Evolutionary conservation across 2,113 vertebrate genomes (phyloP), one percentile per base, ranked within the genome.

Genomic region (Andinoacara biseriatus): DNA sequence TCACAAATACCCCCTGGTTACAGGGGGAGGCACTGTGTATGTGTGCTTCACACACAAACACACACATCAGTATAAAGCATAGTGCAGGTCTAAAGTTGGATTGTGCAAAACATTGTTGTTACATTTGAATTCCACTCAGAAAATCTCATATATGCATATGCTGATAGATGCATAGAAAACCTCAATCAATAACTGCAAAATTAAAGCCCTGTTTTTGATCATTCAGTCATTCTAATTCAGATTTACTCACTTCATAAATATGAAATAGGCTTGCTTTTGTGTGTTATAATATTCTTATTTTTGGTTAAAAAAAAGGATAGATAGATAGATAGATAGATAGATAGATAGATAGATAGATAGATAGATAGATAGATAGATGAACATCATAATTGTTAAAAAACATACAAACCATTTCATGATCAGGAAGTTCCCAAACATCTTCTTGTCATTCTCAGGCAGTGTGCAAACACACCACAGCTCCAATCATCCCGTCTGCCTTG

Each of bases 1-100:
- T 93, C 95, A 92, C 65, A 94, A 94, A 96, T 94, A 94, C 94
- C 96, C 96, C 84, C 94, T 90, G 94, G 96, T 95, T 89, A 95
- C 57, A 22, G 54, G 87, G 52, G 90, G 60, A 85, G 80, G 58
- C 29, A 87, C 65, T 84, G 15, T 72, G 58, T 20, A 18, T 86
- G 74, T 67, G 76, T 76, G 61, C 43, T 26, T 59, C 58, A 63
- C 18, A 58, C 7, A 52, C 13, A 54, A 40, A 65, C 54, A 17
- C 60, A 17, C 56, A 4, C 67, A 75, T 46, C 52, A 9, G 63
- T 20, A 49, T 52, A 74, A 49, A 83, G 38, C 56, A 61, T 10
- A 54, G 10, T 33, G 4, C 52, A 59, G 22, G 14, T 33, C 60
- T 22, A 63, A 74, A 69, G 22, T 24, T 81, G 9, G 26, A 58